Evolutionary conservation across 2,797 vertebrate species (phyloP).

Genomic region (Anguilla obscura): DNA sequence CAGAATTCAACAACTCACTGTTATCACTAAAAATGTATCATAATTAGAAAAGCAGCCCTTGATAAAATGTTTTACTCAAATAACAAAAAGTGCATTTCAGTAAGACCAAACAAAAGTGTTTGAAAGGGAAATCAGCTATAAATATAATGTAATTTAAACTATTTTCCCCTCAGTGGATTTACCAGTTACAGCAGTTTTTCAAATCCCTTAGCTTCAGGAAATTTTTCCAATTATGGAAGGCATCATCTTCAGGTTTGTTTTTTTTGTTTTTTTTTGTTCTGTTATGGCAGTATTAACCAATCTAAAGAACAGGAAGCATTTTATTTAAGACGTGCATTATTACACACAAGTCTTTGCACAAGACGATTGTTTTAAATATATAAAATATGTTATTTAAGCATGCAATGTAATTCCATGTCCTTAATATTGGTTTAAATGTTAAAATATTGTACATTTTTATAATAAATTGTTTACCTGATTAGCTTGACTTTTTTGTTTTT

Average conservation of each 20-base stretch:
- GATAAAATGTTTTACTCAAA: neutral
- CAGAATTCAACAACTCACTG: neutral
- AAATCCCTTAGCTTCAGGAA: neutral
- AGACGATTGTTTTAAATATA: constrained; percentile 24
- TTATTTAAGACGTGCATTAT: constrained; percentile 10
- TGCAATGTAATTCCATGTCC: constrained; percentile 53
- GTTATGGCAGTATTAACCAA: neutral
- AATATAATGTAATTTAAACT: neutral
- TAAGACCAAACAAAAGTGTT: neutral
- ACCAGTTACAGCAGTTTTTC: neutral
- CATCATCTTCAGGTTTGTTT: neutral
- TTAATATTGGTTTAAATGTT: constrained; percentile 74
- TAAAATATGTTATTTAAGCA: constrained; percentile 33
- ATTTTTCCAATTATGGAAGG: neutral
- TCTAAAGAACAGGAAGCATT: constrained; percentile 11
- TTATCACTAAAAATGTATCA: neutral
- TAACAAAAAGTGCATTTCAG: neutral
- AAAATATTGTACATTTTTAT: constrained; percentile 54
- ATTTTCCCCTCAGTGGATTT: neutral
- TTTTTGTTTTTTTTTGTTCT: neutral
- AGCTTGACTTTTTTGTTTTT: constrained; percentile 9
- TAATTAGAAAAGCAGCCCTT: neutral
- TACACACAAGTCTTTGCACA: constrained; percentile 27
- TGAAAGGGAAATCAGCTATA: neutral
- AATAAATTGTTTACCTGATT: constrained; percentile 38